Conservation (phyloP, 2,888 invertebrate genomes). For the Hypselothyrea guttata region DNA sequence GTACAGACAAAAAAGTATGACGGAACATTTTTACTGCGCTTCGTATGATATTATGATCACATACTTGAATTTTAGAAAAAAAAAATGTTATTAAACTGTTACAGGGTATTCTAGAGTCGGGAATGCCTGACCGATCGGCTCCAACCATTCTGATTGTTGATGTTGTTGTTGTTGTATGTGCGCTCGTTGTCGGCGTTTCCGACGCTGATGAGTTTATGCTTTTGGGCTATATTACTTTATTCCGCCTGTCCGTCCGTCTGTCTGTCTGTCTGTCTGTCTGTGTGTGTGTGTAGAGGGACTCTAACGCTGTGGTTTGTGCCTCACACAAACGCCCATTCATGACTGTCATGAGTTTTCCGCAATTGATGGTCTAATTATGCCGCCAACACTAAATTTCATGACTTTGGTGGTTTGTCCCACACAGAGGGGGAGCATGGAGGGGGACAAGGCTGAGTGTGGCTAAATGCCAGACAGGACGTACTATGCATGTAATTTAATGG, state of each 20-base stretch:
- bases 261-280: slow-evolving; percentile 19
- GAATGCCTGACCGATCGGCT: not conserved
- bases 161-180: slow-evolving; percentile 28
- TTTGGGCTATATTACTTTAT: slow-evolving; percentile 75
- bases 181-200: slow-evolving; percentile 67
- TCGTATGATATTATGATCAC: too few relatives aligned
- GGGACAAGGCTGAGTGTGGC: slow-evolving; percentile 16
- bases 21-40: too few relatives aligned
- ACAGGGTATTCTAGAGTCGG: slow-evolving; percentile 2
- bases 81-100: not conserved
- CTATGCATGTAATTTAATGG: slow-evolving; percentile 64
- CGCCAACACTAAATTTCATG: slow-evolving; percentile 78
- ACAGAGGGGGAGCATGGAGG: slow-evolving; percentile 22
- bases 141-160: slow-evolving; percentile 4
- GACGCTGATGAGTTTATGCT: slow-evolving; percentile 76
- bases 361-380: slow-evolving; percentile 82
- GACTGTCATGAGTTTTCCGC: slow-evolving; percentile 79
- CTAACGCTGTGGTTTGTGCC: slow-evolving; percentile 48
- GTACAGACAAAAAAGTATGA: too few relatives aligned
- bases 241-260: slow-evolving; percentile 49
- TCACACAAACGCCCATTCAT: slow-evolving; percentile 61
- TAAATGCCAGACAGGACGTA: slow-evolving; percentile 10
- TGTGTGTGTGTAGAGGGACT: slow-evolving; percentile 22
- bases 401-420: slow-evolving; percentile 62
- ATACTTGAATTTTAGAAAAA: too few relatives aligned